These are phyloP conservation scores for Triplophysa siluroides DNA, from an alignment of 2,113 vertebrate genomes.

Conservation along the genomic window DNA sequence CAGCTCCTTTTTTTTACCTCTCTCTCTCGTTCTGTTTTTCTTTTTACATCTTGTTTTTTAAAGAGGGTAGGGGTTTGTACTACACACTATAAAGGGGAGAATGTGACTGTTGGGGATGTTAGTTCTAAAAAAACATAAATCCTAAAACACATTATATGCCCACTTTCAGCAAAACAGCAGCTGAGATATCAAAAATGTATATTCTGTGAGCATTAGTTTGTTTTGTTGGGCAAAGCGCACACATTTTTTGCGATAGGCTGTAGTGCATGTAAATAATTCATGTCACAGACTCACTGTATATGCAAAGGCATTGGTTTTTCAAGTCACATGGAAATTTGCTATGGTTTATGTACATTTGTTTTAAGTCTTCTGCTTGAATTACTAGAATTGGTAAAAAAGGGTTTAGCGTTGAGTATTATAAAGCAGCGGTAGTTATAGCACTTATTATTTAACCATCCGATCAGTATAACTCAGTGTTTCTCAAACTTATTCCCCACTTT, in stretches of 20 bases:
- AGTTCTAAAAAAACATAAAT: not conserved
- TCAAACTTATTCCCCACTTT: too few species aligned
- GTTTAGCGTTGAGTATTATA: not conserved
- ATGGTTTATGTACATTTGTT: not conserved
- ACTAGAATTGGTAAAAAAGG: not conserved
- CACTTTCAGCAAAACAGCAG: slow-evolving; percentile 4
- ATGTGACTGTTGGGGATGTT: slow-evolving; percentile 5
- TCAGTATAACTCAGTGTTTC: not conserved
- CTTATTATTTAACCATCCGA: not conserved
- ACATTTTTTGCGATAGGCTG: not conserved
- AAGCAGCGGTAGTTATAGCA: not conserved
- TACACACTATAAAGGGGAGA: not conserved
- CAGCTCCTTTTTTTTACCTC: slow-evolving; percentile 2
- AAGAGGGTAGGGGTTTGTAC: not conserved
- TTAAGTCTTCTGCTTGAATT: not conserved
- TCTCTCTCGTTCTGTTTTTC: slow-evolving; percentile 12
- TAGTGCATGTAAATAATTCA: not conserved
- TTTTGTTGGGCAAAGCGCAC: not conserved
- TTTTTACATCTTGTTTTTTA: slow-evolving; percentile 2
- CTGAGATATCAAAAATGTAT: not conserved
- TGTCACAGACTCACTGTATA: not conserved
- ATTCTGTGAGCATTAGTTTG: not conserved
- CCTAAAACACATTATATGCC: not conserved
- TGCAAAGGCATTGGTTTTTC: not conserved
- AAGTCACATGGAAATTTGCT: slow-evolving; percentile 3